phyloP scores from a whole-genome alignment of 2,888 invertebrate species.

The Lepidochitona cinerea region DNA sequence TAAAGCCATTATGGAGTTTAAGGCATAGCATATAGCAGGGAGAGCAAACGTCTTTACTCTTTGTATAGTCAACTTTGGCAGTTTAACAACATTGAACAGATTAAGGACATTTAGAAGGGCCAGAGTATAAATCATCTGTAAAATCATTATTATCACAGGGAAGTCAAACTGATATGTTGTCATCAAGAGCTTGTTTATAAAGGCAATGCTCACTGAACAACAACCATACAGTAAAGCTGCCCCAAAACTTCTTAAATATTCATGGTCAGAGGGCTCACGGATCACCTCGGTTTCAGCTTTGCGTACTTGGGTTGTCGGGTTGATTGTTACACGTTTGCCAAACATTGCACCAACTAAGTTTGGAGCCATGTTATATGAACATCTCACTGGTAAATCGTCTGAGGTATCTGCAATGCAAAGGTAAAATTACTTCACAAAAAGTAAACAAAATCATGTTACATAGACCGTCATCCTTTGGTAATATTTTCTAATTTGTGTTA shows the following conservation, averaged over 20 bases:
- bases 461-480: no score
- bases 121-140: slow-evolving; percentile 72
- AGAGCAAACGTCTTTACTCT: slow-evolving; percentile 70
- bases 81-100: slow-evolving; percentile 48
- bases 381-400: no score
- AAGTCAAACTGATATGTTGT: slow-evolving; percentile 71
- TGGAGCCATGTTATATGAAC: no score
- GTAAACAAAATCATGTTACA: no score
- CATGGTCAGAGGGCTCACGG: not conserved
- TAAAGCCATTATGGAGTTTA: slow-evolving; percentile 72
- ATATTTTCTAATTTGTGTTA: no score
- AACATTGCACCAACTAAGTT: not conserved
- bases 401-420: no score
- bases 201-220: slow-evolving; percentile 70
- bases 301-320: not conserved
- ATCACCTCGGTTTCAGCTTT: not conserved
- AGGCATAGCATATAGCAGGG: slow-evolving; percentile 72
- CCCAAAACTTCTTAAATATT: slow-evolving; percentile 39
- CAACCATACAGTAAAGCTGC: slow-evolving; percentile 70
- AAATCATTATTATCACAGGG: slow-evolving; percentile 73
- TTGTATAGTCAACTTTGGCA: slow-evolving; percentile 69
- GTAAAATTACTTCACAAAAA: no score
- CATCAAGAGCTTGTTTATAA: slow-evolving; percentile 71
- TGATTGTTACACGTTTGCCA: not conserved
- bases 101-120: slow-evolving; percentile 67